A percentile compares a stretch with the other conserved stretches of the same genome.
Evolutionary conservation across 1,140 invertebrate species (phyloP).

Genomic region (Sycobia sp.): DNA sequence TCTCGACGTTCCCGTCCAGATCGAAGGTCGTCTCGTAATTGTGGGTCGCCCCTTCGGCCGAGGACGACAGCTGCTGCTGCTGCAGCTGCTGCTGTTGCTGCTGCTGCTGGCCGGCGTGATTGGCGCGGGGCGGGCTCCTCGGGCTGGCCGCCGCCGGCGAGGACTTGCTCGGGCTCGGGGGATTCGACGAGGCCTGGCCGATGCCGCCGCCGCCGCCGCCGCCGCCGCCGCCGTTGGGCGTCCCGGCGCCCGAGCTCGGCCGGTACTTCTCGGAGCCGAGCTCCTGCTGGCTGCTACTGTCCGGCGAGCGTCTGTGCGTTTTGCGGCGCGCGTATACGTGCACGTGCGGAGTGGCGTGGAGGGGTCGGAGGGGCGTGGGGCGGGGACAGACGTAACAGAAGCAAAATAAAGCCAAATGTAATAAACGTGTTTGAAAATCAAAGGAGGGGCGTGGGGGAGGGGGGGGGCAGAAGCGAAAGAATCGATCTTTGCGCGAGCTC

Average conservation of each 20-base stretch:
- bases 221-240: slow-evolving; percentile 45
- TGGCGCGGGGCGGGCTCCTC: slow-evolving; percentile 50
- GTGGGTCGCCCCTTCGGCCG: too few relatives aligned
- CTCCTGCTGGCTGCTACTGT: slow-evolving; percentile 55
- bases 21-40: slow-evolving; percentile 85
- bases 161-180: slow-evolving; percentile 55
- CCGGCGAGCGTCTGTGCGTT: slow-evolving; percentile 56
- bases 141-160: slow-evolving; percentile 52
- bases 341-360: slow-evolving; percentile 4
- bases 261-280: slow-evolving; percentile 55
- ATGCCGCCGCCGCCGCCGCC: too few relatives aligned
- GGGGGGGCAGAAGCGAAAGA: too few relatives aligned
- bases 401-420: too few relatives aligned
- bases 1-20: slow-evolving; percentile 83
- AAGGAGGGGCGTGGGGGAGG: too few relatives aligned
- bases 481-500: too few relatives aligned
- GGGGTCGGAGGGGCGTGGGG: too few relatives aligned
- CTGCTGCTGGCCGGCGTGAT: slow-evolving; percentile 38
- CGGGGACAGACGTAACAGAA: too few relatives aligned
- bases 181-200: slow-evolving; percentile 50
- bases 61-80: too few relatives aligned
- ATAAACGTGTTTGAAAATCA: too few relatives aligned
- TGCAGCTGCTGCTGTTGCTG: too few relatives aligned
- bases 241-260: slow-evolving; percentile 51
- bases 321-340: not conserved